Conservation (phyloP, 2,797 vertebrate species). For the Pseudocheirus occidentalis region DNA sequence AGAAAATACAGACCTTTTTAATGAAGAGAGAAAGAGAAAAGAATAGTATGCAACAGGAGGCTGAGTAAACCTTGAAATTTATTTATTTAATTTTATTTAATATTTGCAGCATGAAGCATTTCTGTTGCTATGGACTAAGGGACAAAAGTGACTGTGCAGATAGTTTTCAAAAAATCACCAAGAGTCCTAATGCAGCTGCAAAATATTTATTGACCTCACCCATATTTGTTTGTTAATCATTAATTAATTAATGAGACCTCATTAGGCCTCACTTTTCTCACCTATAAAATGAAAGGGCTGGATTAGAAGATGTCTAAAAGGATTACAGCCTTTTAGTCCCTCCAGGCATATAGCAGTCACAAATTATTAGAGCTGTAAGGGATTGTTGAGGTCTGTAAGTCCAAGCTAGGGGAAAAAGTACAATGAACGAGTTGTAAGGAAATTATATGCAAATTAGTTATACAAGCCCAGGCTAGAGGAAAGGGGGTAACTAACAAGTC, state of each 20-base stretch:
- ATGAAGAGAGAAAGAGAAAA: slow-evolving; percentile 1
- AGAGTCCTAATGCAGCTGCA: not conserved
- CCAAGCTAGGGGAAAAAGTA: not conserved
- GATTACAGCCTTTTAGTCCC: not conserved
- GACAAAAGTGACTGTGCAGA: slow-evolving; percentile 37
- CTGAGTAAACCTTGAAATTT: slow-evolving; percentile 19
- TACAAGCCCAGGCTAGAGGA: not conserved
- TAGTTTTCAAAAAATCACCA: not conserved
- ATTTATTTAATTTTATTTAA: slow-evolving; percentile 29
- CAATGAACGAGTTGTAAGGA: too few species aligned
- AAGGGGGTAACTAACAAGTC: not conserved
- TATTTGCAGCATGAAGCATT: slow-evolving; percentile 23
- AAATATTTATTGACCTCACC: not conserved
- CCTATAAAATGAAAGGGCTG: too few species aligned
- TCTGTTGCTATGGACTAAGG: not conserved
- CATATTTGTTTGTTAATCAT: not conserved
- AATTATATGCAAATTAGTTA: too few species aligned
- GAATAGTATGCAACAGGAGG: slow-evolving; percentile 17
- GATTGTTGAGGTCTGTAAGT: not conserved
- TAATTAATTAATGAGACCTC: too few species aligned
- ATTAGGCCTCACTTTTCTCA: too few species aligned
- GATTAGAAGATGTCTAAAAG: too few species aligned
- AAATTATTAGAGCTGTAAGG: not conserved
- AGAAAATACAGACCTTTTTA: slow-evolving; percentile 16
- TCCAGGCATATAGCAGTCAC: not conserved